phyloP scores from a whole-genome alignment of 1,140 invertebrate genomes.

The Drosophila malerkotliana region DNA sequence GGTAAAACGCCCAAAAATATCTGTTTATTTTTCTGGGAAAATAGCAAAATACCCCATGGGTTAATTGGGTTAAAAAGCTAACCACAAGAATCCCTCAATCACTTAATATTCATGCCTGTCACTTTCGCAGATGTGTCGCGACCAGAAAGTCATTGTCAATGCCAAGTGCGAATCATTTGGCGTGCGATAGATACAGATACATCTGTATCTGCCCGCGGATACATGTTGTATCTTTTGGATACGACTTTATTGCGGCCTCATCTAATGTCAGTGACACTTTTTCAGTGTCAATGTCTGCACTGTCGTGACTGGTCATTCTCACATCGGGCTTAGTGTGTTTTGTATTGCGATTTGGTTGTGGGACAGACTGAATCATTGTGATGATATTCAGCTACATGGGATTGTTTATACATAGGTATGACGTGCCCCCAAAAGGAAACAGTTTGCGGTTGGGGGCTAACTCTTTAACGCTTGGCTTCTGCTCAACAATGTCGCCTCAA shows the following conservation, averaged over 20 bases:
- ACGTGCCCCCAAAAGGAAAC: conserved; percentile 35
- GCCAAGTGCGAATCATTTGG: conserved; percentile 75
- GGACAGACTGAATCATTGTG: conserved; percentile 30
- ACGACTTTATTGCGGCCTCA: conserved; percentile 53
- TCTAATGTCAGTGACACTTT: conserved; percentile 73
- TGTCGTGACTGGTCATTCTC: conserved; percentile 55
- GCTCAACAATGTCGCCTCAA: conserved; percentile 48
- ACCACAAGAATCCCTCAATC: not conserved
- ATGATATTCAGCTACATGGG: conserved; percentile 23
- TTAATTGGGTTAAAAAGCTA: conserved; percentile 25
- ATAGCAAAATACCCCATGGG: not conserved
- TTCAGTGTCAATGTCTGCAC: conserved; percentile 54
- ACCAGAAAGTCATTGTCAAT: conserved; percentile 77
- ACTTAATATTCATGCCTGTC: conserved; percentile 19
- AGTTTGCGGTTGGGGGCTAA: not conserved
- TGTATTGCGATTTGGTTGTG: conserved; percentile 4
- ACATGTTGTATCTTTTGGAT: conserved; percentile 33
- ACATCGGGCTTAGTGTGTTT: conserved; percentile 31
- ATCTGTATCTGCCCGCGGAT: conserved; percentile 10
- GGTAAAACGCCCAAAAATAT: not conserved
- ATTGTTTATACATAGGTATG: conserved; percentile 32
- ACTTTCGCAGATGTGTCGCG: conserved; percentile 23
- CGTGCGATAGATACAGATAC: conserved; percentile 47
- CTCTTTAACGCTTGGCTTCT: conserved; percentile 14
- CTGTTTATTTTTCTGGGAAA: not conserved